These are phyloP conservation scores for Eolophus roseicapilla DNA, from an alignment of 2,113 vertebrate species.

Conservation along the genomic window DNA sequence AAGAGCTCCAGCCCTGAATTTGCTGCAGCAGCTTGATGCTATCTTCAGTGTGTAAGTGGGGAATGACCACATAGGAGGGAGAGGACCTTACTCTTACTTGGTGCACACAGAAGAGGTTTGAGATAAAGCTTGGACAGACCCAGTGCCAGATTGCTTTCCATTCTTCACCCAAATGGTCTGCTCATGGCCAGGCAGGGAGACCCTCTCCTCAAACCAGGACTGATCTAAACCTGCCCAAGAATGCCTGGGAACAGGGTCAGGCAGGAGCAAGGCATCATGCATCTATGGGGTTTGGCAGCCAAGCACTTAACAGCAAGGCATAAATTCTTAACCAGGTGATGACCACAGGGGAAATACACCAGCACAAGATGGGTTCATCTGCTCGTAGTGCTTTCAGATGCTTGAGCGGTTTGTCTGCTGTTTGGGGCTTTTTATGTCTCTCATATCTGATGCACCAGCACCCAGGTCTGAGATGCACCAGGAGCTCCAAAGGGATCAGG, in stretches of 20 bases:
- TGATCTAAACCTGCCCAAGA: neutral
- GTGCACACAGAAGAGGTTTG: neutral
- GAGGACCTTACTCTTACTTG: accelerated
- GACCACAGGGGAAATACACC: neutral
- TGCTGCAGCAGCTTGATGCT: neutral
- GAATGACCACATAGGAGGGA: neutral
- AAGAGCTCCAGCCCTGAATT: neutral
- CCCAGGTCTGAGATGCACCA: neutral
- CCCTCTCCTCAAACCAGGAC: neutral
- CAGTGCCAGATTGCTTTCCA: neutral
- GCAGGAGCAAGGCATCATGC: neutral
- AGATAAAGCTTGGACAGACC: neutral
- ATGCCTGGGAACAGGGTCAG: neutral
- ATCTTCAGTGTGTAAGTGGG: no score
- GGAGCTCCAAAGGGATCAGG: neutral
- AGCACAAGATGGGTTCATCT: accelerated
- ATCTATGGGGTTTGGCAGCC: neutral
- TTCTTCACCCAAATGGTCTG: accelerated
- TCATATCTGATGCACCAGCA: neutral
- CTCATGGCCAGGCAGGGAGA: neutral
- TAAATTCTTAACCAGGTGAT: neutral
- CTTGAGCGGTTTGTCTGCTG: accelerated
- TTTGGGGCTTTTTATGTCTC: neutral
- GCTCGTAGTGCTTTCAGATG: neutral
- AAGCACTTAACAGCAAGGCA: neutral